Percentiles rank a stretch among this genome's conserved stretches.
phyloP scores from a whole-genome alignment of 2,888 invertebrate genomes.

The Opisthograptis luteolata region DNA sequence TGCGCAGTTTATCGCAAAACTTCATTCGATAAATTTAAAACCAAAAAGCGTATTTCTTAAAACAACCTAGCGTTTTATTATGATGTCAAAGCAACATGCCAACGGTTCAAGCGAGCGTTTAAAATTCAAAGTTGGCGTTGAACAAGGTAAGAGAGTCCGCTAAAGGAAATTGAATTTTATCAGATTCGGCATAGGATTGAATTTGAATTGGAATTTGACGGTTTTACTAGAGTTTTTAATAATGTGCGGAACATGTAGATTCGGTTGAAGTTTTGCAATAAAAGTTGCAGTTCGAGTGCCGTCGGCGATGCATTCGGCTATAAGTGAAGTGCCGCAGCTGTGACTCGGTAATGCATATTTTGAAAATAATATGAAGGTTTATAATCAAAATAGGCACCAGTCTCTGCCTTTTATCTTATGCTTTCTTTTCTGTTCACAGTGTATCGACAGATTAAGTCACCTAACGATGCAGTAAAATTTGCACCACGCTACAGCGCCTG shows the following conservation, averaged over 20 bases:
- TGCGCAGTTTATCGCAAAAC: conserved; percentile 34
- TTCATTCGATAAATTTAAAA: conserved; percentile 39
- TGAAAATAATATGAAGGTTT: neutral
- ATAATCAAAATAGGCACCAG: too few relatives aligned
- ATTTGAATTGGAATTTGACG: conserved; percentile 14
- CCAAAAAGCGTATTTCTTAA: conserved; percentile 45
- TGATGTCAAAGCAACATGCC: conserved; percentile 32
- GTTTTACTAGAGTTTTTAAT: conserved; percentile 73
- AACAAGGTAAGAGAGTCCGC: conserved; percentile 34
- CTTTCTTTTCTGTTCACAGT: too few relatives aligned
- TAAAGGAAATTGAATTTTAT: conserved; percentile 40
- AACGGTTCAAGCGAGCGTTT: conserved; percentile 45
- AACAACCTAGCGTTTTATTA: conserved; percentile 41
- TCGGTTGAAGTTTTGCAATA: conserved; percentile 79
- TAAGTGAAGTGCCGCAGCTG: conserved; percentile 16
- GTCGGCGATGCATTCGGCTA: conserved; percentile 45
- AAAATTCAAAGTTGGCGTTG: conserved; percentile 51
- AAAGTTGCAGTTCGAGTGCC: conserved; percentile 67
- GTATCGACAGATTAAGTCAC: too few relatives aligned
- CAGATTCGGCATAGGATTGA: conserved; percentile 33
- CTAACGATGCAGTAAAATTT: too few relatives aligned
- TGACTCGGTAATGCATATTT: conserved; percentile 3
- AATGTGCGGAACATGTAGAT: conserved; percentile 78
- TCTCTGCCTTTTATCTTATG: too few relatives aligned
- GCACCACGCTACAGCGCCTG: too few relatives aligned